These are phyloP conservation scores for Pterocles gutturalis DNA, from an alignment of 2,113 vertebrate genomes.

Conservation along the genomic window DNA sequence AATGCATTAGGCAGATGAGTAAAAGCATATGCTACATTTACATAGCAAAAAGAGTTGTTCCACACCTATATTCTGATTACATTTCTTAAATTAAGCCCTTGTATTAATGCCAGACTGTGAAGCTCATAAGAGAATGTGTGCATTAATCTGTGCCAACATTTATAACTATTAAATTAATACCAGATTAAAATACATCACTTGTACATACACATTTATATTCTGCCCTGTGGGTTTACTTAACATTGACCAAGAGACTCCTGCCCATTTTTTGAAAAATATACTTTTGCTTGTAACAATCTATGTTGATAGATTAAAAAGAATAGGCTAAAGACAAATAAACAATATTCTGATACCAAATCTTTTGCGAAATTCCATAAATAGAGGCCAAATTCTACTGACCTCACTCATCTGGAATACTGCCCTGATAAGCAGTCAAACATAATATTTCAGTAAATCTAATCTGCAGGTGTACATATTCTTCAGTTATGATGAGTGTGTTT, in stretches of 20 bases:
- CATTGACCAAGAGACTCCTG: not conserved
- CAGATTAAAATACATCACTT: slow-evolving; percentile 34
- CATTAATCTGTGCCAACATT: slow-evolving; percentile 45
- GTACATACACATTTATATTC: not conserved
- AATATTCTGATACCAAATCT: not conserved
- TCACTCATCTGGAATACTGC: not conserved
- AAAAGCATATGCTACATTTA: not conserved
- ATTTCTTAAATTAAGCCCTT: slow-evolving; percentile 45
- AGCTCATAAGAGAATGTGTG: slow-evolving; percentile 40
- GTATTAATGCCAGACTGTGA: slow-evolving; percentile 15
- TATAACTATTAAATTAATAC: slow-evolving; percentile 45
- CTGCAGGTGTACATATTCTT: not conserved
- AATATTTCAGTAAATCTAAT: not conserved
- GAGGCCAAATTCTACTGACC: not conserved
- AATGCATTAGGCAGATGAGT: slow-evolving; percentile 3
- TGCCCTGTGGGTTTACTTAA: not conserved
- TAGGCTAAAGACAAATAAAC: not conserved
- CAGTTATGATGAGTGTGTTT: not conserved
- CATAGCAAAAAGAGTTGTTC: slow-evolving; percentile 21
- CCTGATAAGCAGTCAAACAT: not conserved
- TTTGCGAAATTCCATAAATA: not conserved
- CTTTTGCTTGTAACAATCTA: not conserved
- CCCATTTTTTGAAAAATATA: not conserved
- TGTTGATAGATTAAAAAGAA: not conserved
- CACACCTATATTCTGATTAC: slow-evolving; percentile 16